Conservation (phyloP, 2,888 invertebrate species). For the Nasonovia ribisnigri region DNA sequence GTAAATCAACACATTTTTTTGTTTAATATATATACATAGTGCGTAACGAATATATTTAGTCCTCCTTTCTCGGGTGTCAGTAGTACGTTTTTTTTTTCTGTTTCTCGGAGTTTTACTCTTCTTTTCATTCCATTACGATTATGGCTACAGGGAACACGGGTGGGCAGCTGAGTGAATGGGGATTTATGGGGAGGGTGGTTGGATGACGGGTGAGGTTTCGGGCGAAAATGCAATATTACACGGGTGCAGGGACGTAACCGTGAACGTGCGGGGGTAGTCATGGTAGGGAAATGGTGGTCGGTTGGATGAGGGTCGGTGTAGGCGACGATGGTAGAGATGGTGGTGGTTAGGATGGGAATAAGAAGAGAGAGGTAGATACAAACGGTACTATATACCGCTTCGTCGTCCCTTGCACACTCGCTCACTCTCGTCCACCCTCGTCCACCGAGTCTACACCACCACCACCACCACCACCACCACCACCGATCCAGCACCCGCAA, state of each 20-base stretch:
- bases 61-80: slow-evolving; percentile 4
- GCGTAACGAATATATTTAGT: neutral
- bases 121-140: slow-evolving; percentile 34
- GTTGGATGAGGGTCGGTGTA: neutral
- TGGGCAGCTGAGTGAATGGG: neutral
- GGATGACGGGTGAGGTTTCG: slow-evolving; percentile 29
- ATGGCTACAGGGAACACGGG: neutral
- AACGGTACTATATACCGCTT: neutral
- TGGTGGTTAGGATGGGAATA: neutral
- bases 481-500: slow-evolving; percentile 46
- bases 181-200: neutral
- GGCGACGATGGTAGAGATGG: neutral
- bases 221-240: slow-evolving; percentile 57
- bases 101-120: slow-evolving; percentile 25
- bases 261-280: slow-evolving; percentile 18
- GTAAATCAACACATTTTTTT: neutral
- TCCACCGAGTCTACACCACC: neutral
- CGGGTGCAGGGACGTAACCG: slow-evolving; percentile 42
- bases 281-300: neutral
- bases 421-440: neutral
- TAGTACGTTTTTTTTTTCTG: slow-evolving; percentile 19
- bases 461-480: slow-evolving; percentile 21
- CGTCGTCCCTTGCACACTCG: slow-evolving; percentile 5
- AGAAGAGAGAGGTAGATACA: slow-evolving; percentile 5
- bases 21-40: neutral